These are phyloP conservation scores for Sturnira hondurensis DNA, from an alignment of 2,113 vertebrate species.

Conservation along the genomic window DNA sequence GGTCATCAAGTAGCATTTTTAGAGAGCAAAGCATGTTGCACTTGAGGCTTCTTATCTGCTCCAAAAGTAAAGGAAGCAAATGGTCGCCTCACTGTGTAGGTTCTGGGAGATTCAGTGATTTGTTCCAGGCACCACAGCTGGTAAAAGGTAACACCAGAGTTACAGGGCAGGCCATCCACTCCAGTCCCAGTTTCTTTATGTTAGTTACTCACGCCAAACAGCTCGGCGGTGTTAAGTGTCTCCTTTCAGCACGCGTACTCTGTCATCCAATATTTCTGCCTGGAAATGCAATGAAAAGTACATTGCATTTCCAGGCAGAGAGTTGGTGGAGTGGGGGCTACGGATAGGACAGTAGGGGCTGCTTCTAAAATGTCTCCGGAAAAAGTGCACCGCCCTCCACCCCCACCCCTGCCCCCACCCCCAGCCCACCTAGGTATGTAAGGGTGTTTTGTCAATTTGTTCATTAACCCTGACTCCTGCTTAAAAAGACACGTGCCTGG, in stretches of 20 bases:
- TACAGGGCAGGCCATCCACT: not conserved
- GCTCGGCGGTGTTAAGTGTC: not conserved
- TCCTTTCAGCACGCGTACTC: not conserved
- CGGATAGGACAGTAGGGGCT: not conserved
- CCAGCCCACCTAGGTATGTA: not conserved
- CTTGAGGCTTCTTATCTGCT: not conserved
- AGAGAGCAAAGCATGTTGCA: not conserved
- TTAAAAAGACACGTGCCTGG: not conserved
- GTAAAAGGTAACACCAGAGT: not conserved
- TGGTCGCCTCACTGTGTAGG: not conserved
- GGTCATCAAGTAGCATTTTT: not conserved
- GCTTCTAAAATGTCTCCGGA: not conserved
- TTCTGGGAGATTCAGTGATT: not conserved
- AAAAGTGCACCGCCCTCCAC: too few relatives aligned
- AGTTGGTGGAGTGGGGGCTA: not conserved
- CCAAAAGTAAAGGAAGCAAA: not conserved
- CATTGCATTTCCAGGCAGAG: not conserved
- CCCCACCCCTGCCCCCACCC: fast-evolving
- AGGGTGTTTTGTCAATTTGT: not conserved
- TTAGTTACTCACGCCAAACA: not conserved
- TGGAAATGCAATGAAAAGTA: too few relatives aligned
- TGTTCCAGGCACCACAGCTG: not conserved
- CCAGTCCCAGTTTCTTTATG: not conserved
- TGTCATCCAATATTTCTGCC: not conserved
- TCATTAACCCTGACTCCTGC: not conserved